These are phyloP conservation scores for Balanococcus diminutus DNA, from an alignment of 2,888 invertebrate species.

Conservation along the genomic window DNA sequence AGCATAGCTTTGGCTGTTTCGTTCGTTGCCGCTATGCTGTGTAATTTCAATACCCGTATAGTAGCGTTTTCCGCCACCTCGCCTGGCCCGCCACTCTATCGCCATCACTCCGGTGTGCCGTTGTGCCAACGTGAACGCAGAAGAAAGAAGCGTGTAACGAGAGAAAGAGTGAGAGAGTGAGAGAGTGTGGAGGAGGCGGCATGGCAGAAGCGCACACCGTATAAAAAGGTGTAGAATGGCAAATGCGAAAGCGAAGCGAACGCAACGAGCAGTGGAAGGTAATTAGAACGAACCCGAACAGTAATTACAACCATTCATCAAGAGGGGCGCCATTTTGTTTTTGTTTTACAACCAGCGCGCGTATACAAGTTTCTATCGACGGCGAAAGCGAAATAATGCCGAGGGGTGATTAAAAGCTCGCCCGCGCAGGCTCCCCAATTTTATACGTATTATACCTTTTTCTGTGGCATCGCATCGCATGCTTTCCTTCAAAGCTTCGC, in stretches of 20 bases:
- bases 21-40: not conserved
- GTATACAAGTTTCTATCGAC: slow-evolving; percentile 41
- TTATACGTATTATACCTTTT: not conserved
- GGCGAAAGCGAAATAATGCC: slow-evolving; percentile 35
- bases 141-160: not conserved
- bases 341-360: slow-evolving; percentile 53
- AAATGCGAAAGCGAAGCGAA: slow-evolving; percentile 45
- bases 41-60: slow-evolving; percentile 9
- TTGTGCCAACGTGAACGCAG: not conserved
- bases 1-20: not conserved
- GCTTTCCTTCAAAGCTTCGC: no score
- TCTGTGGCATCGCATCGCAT: not conserved
- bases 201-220: no score
- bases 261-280: slow-evolving; percentile 55
- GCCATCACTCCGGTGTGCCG: not conserved
- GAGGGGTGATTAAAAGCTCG: slow-evolving; percentile 34
- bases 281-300: slow-evolving; percentile 62
- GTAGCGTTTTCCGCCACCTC: not conserved
- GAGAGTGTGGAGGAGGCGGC: no score
- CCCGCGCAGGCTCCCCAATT: slow-evolving; percentile 35
- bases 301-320: slow-evolving; percentile 68
- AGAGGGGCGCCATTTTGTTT: slow-evolving; percentile 55
- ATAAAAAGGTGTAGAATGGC: slow-evolving; percentile 51
- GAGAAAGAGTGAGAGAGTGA: not conserved
- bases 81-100: not conserved